Base-by-base conservation (phyloP, 37 sponge, comb jelly and placozoan genomes). In the Theonella swinhoei region DNA sequence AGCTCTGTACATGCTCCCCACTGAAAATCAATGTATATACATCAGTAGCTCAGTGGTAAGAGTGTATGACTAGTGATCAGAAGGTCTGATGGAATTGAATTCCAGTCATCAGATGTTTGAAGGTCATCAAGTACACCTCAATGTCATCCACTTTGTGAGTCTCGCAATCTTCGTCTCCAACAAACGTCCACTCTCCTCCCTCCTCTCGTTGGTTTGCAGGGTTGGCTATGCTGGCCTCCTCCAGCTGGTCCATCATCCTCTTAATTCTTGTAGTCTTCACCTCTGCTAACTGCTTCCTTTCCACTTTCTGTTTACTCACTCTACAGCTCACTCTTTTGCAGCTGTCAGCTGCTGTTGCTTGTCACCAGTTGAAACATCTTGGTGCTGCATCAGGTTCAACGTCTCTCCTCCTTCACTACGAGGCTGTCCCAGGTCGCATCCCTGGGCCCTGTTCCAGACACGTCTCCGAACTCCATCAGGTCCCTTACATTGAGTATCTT, bases 81-180 rank as follows among this genome's bases (percentile, higher is more conserved):
- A n/a, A 23, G 1, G 7, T 29, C 42, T 4, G 1, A 17, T 37
- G 29, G 24, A 83, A 26, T 26, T 83, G 43, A 30, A 58, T 40
- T 11, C 30, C 68, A 37, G 24, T 29, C 77, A 84, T 76, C n/a
- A 67, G 35, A 7, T 70, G 30, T 37, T 67, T 62, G 54, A 47
- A 47, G 54, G 54, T 47, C 7, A 14, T 47, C 9, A 76, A 36
- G 28, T 76, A 76, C 3, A 70, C 25, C 69, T 38, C 85, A 33
- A 76, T 76, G 59, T 84, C 76, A 38, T 75, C 84, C n/a, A 33
- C 24, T 4, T 74, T 68, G 0, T 76, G 1, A 84, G 76, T 42
- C 25, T 42, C 33, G 36, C 32, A 14, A 82, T 34, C 73, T 60
- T 58, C 79, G 60, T 26, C 41, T 64, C 67, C 66, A 30, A n/a